Evolutionary conservation across 2,797 vertebrate genomes (phyloP), one percentile per base, ranked within the genome.

Genomic region (Calcarius lapponicus): DNA sequence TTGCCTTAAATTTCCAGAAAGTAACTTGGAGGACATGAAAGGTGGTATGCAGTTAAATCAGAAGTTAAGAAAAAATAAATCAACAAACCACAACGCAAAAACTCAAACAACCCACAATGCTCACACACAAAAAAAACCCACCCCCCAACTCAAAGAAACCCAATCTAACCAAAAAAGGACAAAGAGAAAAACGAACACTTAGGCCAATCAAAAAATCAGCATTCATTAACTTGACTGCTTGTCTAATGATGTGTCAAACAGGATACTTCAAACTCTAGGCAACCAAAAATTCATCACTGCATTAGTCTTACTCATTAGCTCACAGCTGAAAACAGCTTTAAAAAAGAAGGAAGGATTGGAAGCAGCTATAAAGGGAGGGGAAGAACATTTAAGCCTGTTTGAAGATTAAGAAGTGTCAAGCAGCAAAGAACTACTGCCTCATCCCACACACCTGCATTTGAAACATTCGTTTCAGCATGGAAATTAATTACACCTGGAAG

Each of bases 351-450:
- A 84, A 84, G 89, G 95, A 96, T 88, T 86, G 82, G 53, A 96
- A 92, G 70, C 73, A 81, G 93, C 93, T 95, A 91, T 81, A 93
- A 94, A 93, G 62, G 58, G 87, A 89, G 54, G 81, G 50, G 71
- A 95, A 95, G 86, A 95, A 91, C 85, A 83, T 88, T 85, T 94
- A 95, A 97, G 91, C 87, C 75, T 94, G 91, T 95, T 91, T 94
- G 87, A 94, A 96, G 93, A 96, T 96, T 96, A 96, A 74, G 92
- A 88, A 94, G 90, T 80, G 86, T 92, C 93, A 95, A 92, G 66
- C 73, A 94, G 87, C 70, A 91, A 93, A 92, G 82, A 92, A 72
- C 65, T 92, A 70, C 70, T 64, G 82, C 43, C 60, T 93, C 92
- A 88, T 91, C 87, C 91, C 87, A 91, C 85, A 96, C 92, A 95